These are phyloP conservation scores for Triops longicaudatus DNA, from an alignment of 1,140 invertebrate species.

Conservation along the genomic window DNA sequence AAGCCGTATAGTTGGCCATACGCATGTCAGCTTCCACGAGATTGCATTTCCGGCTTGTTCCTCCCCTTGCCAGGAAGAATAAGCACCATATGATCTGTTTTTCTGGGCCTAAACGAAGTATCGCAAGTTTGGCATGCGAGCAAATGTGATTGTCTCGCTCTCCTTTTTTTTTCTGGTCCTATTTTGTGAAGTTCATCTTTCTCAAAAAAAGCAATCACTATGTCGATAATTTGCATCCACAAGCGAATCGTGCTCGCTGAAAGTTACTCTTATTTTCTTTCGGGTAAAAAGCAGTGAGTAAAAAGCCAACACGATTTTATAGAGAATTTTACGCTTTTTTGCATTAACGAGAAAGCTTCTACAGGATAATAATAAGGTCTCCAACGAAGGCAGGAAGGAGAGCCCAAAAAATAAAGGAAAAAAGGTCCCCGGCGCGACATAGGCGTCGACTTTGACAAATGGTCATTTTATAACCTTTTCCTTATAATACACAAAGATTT, in stretches of 20 bases:
- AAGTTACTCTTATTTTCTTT: neutral
- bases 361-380: neutral
- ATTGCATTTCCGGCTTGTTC: too few species aligned
- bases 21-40: too few species aligned
- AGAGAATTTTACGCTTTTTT: neutral
- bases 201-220: too few species aligned
- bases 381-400: neutral
- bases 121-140: neutral
- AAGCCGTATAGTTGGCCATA: neutral
- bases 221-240: too few species aligned
- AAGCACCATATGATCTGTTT: too few species aligned
- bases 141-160: neutral
- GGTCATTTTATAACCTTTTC: conserved; percentile 9
- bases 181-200: neutral
- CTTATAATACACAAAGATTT: neutral
- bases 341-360: neutral
- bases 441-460: conserved; percentile 11
- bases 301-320: neutral
- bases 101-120: neutral
- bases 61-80: too few species aligned
- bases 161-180: neutral
- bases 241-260: neutral
- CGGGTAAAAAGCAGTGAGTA: neutral
- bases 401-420: neutral
- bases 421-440: neutral